These are phyloP conservation scores for Cyprinus carpio DNA, from an alignment of 2,113 vertebrate genomes.

Conservation along the genomic window DNA sequence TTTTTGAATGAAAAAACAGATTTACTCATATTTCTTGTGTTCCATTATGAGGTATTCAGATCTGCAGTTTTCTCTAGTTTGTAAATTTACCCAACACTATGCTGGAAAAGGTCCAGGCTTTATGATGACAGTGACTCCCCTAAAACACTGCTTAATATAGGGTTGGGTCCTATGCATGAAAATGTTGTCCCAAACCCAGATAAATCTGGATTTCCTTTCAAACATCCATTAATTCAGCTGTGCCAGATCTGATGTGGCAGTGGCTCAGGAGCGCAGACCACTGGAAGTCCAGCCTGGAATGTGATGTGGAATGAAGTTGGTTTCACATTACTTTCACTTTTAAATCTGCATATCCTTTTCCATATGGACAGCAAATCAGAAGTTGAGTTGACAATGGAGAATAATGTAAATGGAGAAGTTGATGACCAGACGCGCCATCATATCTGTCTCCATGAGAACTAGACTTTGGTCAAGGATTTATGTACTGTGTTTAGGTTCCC, in stretches of 20 bases:
- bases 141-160: slow-evolving; percentile 8
- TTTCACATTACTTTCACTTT: slow-evolving; percentile 78
- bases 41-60: background rate
- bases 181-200: slow-evolving; percentile 1
- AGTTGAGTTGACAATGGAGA: too few species aligned
- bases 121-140: background rate
- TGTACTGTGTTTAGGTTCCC: background rate
- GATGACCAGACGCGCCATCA: background rate
- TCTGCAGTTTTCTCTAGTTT: background rate
- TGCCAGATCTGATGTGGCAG: slow-evolving; percentile 63
- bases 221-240: slow-evolving; percentile 50
- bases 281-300: slow-evolving; percentile 70
- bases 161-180: background rate
- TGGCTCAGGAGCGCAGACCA: slow-evolving; percentile 69
- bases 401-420: background rate
- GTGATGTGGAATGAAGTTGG: slow-evolving; percentile 74
- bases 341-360: slow-evolving; percentile 76
- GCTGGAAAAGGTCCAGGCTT: background rate
- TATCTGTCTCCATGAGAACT: background rate
- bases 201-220: slow-evolving; percentile 61
- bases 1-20: background rate
- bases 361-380: slow-evolving; percentile 31
- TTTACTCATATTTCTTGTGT: background rate
- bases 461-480: background rate
- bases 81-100: background rate